Percentiles rank a stretch among this genome's conserved stretches.
Evolutionary conservation across 2,888 invertebrate genomes (phyloP).

Genomic region (Alsophila aescularia): DNA sequence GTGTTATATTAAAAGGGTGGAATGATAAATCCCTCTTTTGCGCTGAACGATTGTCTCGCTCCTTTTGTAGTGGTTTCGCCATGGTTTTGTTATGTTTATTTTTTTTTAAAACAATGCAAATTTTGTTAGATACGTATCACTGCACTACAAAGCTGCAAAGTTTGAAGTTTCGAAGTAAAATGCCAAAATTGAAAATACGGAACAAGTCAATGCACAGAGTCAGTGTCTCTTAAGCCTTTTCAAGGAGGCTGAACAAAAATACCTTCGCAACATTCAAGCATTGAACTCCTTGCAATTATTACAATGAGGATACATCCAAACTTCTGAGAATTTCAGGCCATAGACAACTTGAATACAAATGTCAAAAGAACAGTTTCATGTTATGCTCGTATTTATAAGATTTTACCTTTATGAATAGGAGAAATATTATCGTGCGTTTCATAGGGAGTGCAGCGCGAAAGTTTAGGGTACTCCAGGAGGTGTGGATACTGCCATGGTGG

Average conservation of each 20-base stretch:
- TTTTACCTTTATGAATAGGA: constrained; percentile 67
- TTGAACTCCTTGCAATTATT: no score
- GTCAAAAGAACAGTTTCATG: constrained; percentile 18
- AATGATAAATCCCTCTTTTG: constrained; percentile 74
- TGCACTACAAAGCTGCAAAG: no score
- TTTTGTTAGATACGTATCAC: not conserved
- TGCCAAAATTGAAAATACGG: no score
- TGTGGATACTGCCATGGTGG: constrained; percentile 78
- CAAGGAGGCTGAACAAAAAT: no score
- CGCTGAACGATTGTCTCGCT: constrained; percentile 72
- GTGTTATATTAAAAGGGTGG: constrained; percentile 70
- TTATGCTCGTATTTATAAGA: constrained; percentile 44
- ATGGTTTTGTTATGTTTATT: constrained; percentile 32
- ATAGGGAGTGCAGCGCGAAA: constrained; percentile 66
- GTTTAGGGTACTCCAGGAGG: constrained; percentile 71
- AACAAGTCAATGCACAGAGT: no score
- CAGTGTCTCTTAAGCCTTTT: no score
- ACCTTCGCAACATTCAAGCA: no score
- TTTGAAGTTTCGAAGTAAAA: no score
- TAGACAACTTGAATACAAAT: constrained; percentile 11
- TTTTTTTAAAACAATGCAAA: not conserved
- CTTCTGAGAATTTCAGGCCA: no score
- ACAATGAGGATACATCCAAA: no score
- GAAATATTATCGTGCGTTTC: constrained; percentile 64
- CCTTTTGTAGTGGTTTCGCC: constrained; percentile 75